phyloP scores from a whole-genome alignment of 2,797 vertebrate species.

The Gymnopithys bicolor region DNA sequence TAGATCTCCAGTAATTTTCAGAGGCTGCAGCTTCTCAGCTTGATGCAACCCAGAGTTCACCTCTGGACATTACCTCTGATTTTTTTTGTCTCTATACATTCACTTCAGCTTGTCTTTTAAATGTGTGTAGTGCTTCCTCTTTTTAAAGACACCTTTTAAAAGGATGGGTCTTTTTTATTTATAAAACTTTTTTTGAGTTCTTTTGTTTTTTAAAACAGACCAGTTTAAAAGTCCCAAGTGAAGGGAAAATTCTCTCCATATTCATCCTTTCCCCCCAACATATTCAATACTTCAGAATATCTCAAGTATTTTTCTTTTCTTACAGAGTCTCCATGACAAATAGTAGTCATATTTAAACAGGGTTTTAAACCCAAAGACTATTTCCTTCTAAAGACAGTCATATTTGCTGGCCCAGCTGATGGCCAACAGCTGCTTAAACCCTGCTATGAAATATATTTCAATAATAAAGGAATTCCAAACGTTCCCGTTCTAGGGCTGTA shows the following conservation, averaged over 20 bases:
- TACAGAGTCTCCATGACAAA: background rate
- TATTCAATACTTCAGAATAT: background rate
- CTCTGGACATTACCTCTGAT: slow-evolving; percentile 12
- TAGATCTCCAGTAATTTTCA: background rate
- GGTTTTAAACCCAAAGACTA: background rate
- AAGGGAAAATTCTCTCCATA: background rate
- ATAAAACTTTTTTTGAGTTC: background rate
- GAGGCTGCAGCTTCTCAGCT: background rate
- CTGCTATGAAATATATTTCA: background rate
- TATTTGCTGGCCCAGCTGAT: slow-evolving; percentile 4
- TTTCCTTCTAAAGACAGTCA: background rate
- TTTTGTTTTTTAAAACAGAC: background rate
- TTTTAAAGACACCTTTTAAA: background rate
- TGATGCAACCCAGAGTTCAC: background rate
- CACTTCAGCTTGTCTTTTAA: background rate
- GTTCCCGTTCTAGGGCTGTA: background rate
- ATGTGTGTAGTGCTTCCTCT: background rate
- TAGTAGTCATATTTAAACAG: background rate
- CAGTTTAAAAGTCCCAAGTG: background rate
- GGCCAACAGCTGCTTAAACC: background rate
- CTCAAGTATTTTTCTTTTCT: background rate
- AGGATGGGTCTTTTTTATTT: background rate
- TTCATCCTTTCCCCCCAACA: background rate
- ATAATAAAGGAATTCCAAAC: slow-evolving; percentile 3
- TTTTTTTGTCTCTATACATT: background rate